Evolutionary conservation across 1,140 invertebrate species (phyloP), one percentile per base, ranked within the genome.

Genomic region (Brachionus manjavacas): DNA sequence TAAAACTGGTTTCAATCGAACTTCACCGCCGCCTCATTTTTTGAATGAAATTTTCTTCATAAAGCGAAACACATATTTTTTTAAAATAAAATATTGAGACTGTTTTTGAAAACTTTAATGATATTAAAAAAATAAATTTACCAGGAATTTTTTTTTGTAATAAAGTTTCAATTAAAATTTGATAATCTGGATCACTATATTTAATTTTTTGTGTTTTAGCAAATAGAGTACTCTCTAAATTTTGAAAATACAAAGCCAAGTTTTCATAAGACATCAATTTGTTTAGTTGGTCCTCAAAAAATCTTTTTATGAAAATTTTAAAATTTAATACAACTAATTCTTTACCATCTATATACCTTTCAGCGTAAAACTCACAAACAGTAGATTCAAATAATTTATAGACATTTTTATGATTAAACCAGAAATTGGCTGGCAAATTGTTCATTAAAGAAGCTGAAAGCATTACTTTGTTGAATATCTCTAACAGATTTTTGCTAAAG

Each of bases 381-480:
- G 31, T 41, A 4, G 14, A 39, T 74, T 74, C 39, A 6, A 74
- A 3, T 9, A 74, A 16, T 41, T 20, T 74, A 74, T 74, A 74
- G 20, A 74, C 7, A 43, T 74, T 74, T 74, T 74, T 64, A n/a
- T 80, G 46, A 41, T 80, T 80, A 16, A 80, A 80, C 49, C 49
- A 64, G 46, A 60, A 80, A 16, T 80, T 11, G 9, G 28, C 6
- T 6, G 78, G 78, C 9, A 80, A 39, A 31, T 49, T 20, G 78
- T 16, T 64, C 4, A 55, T 16, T 8, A n/a, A 35, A 23, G 78
- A 80, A 39, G 43, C 11, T 41, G 49, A 55, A 0, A 52, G 11
- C 46, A 80, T 20, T n/a, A 52, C 0, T 35, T 80, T 80, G 23
- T 80, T 80, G 2, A 80, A 3, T 16, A 74, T 74, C 43, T 74